phyloP scores from a whole-genome alignment of 2,797 vertebrate genomes.

The Paguma larvata region DNA sequence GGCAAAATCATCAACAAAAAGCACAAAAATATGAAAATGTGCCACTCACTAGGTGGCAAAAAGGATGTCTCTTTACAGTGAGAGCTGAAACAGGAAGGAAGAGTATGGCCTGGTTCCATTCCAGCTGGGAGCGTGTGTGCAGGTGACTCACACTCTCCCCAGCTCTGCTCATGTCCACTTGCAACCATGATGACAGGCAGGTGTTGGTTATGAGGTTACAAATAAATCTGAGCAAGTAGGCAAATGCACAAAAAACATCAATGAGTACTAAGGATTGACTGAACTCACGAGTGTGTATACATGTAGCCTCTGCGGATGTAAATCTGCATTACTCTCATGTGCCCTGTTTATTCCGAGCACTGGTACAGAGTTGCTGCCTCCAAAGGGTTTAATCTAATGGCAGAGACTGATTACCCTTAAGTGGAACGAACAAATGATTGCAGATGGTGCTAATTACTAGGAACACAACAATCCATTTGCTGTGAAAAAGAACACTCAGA shows the following conservation, averaged over 20 bases:
- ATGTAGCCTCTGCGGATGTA: neutral
- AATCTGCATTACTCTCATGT: rapidly evolving
- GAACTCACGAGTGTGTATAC: rapidly evolving
- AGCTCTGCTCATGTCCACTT: neutral
- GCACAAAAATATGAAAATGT: neutral
- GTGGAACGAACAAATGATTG: neutral
- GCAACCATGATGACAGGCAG: neutral
- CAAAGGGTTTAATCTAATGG: neutral
- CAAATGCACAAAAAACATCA: neutral
- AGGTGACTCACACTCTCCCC: neutral
- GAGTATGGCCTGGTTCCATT: neutral
- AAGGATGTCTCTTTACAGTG: neutral
- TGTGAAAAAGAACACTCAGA: neutral
- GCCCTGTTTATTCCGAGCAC: neutral
- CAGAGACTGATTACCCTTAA: neutral
- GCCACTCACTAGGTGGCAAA: neutral
- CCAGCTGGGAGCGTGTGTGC: neutral
- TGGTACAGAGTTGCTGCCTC: neutral
- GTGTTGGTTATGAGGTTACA: neutral
- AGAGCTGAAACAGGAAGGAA: too few species aligned
- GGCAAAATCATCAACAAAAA: neutral
- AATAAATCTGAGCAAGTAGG: neutral
- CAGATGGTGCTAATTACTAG: neutral
- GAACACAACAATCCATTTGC: neutral
- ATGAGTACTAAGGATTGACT: neutral